Percentiles rank a stretch among this genome's conserved stretches.
These are phyloP conservation scores for Pangasius mekongensis DNA, from an alignment of 2,797 vertebrate species.

Conservation along the genomic window DNA sequence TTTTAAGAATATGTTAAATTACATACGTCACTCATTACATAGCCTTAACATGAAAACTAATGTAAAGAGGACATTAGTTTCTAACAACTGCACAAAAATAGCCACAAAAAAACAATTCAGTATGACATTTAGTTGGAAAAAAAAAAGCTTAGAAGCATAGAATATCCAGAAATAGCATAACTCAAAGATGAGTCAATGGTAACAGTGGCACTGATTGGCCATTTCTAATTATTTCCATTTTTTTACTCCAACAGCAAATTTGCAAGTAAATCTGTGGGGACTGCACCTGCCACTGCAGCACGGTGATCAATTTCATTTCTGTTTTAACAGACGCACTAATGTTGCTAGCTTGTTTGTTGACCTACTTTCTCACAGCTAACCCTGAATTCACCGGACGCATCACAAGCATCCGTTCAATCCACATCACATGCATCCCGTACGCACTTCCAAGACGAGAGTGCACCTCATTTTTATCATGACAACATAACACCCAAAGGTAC, in stretches of 20 bases:
- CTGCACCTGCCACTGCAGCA: slow-evolving; percentile 13
- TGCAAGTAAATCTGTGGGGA: neutral
- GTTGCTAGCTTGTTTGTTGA: neutral
- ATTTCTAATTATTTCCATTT: slow-evolving; percentile 3
- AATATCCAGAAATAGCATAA: neutral
- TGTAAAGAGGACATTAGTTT: neutral
- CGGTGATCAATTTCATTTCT: neutral
- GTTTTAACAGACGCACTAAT: neutral
- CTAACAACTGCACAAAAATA: neutral
- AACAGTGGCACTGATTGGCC: neutral
- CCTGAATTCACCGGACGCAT: neutral
- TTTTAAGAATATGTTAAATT: neutral
- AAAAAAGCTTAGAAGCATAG: neutral
- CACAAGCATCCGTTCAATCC: neutral
- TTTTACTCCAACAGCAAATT: neutral
- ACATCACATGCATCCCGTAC: neutral
- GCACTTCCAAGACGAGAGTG: neutral
- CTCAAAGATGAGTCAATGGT: neutral
- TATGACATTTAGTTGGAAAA: neutral
- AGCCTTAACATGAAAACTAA: neutral
- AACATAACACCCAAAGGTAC: neutral
- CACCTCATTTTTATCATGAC: neutral
- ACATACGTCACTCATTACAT: neutral
- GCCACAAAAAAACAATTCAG: neutral
- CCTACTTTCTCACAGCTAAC: slow-evolving; percentile 5